Percentiles rank a stretch among this genome's conserved stretches.
Evolutionary conservation across 2,888 invertebrate species (phyloP).

Genomic region (Acleris laterana): DNA sequence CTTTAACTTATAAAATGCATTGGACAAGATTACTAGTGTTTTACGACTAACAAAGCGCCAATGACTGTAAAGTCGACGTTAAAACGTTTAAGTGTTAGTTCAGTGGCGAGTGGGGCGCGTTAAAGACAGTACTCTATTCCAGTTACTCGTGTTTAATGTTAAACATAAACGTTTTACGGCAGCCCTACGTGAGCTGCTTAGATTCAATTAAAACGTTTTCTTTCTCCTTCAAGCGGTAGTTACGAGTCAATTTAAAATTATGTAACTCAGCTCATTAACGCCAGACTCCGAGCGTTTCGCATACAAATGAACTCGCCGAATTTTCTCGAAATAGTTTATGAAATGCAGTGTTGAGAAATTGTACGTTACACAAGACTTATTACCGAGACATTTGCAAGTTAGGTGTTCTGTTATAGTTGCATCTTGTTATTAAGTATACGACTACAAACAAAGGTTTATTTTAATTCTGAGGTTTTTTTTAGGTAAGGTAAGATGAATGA

Average conservation of each 20-base stretch:
- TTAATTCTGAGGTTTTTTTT: no score
- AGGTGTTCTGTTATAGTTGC: no score
- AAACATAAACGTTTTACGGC: constrained; percentile 69
- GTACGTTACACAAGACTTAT: background rate
- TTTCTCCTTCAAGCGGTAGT: constrained; percentile 18
- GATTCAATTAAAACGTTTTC: constrained; percentile 55
- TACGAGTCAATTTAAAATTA: constrained; percentile 34
- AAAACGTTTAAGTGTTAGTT: constrained; percentile 52
- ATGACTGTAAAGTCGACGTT: constrained; percentile 20
- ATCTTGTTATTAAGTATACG: no score
- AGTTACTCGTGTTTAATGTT: constrained; percentile 66
- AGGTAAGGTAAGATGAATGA: no score
- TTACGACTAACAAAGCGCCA: constrained; percentile 11
- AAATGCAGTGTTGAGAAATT: background rate
- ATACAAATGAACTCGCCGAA: constrained; percentile 23
- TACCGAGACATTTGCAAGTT: no score
- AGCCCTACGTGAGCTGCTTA: constrained; percentile 67
- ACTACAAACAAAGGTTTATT: no score
- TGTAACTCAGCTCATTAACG: constrained; percentile 32
- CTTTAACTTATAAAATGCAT: background rate
- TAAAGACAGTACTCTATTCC: constrained; percentile 66
- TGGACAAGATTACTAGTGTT: constrained; percentile 4
- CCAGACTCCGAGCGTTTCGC: constrained; percentile 6
- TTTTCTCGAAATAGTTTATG: constrained; percentile 9
- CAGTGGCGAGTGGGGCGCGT: constrained; percentile 56